A percentile compares a stretch with the other conserved stretches of the same genome.
phyloP scores from a whole-genome alignment of 2,888 invertebrate species.

The Choristoneura rosaceana region DNA sequence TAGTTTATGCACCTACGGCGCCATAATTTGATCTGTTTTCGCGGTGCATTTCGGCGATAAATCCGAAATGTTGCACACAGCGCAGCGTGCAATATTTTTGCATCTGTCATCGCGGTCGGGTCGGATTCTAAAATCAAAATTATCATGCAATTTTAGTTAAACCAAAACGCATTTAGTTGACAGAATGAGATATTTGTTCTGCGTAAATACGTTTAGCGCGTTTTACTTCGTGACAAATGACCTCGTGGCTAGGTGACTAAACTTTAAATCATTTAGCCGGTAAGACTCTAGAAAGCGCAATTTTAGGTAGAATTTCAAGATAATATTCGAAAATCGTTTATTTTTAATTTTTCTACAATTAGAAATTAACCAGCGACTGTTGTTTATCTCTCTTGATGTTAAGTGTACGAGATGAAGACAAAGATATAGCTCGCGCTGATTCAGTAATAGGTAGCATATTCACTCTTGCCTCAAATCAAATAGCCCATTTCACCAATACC shows the following conservation, averaged over 20 bases:
- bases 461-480: too few relatives aligned
- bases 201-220: constrained; percentile 66
- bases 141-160: constrained; percentile 79
- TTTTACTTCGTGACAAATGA: constrained; percentile 59
- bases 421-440: too few relatives aligned
- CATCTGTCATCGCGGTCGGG: constrained; percentile 69
- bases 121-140: constrained; percentile 77
- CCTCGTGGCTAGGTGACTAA: background rate
- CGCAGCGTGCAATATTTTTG: constrained; percentile 62
- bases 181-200: constrained; percentile 72
- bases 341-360: background rate
- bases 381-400: too few relatives aligned
- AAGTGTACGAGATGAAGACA: too few relatives aligned
- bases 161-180: constrained; percentile 77
- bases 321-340: background rate
- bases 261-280: background rate
- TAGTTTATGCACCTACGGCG: constrained; percentile 33
- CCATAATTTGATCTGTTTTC: constrained; percentile 42
- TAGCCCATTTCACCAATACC: too few relatives aligned
- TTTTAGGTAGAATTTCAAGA: background rate
- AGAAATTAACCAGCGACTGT: too few relatives aligned
- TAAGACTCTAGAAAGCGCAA: background rate
- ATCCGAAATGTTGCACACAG: constrained; percentile 34
- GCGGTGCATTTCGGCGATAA: constrained; percentile 40
- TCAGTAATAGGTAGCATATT: too few relatives aligned